phyloP scores from a whole-genome alignment of 2,888 invertebrate genomes.

The Pristionchus mayeri region DNA sequence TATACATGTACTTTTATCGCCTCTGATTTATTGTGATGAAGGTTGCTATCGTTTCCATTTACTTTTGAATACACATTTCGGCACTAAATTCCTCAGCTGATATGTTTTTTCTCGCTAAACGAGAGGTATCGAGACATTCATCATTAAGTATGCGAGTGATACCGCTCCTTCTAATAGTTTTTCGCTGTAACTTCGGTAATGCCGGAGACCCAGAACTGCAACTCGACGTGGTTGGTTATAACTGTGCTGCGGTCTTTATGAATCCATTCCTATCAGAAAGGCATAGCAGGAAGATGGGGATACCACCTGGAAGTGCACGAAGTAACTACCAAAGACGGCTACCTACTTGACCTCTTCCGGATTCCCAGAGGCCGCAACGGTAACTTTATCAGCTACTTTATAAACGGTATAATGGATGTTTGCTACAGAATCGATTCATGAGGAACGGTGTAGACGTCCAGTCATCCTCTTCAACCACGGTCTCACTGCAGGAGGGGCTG shows the following conservation, averaged over 20 bases:
- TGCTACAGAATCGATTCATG: background rate
- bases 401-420: background rate
- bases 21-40: too few species aligned
- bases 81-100: too few species aligned
- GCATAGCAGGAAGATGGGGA: background rate
- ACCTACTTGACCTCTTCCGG: background rate
- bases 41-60: too few species aligned
- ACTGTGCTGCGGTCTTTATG: too few species aligned
- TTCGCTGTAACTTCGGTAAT: too few species aligned
- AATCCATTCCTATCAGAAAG: slow-evolving; percentile 14
- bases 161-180: too few species aligned
- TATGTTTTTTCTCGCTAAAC: too few species aligned
- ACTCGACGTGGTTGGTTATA: background rate
- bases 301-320: background rate
- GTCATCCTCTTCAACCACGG: background rate
- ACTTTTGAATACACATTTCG: too few species aligned
- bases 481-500: background rate
- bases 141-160: background rate
- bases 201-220: background rate
- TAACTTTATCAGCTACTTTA: background rate
- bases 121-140: too few species aligned
- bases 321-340: background rate
- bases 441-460: background rate
- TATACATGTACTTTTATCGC: too few species aligned
- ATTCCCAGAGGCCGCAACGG: background rate